Conservation (phyloP, 2,888 invertebrate species). For the Acanthoscelides obtectus region DNA sequence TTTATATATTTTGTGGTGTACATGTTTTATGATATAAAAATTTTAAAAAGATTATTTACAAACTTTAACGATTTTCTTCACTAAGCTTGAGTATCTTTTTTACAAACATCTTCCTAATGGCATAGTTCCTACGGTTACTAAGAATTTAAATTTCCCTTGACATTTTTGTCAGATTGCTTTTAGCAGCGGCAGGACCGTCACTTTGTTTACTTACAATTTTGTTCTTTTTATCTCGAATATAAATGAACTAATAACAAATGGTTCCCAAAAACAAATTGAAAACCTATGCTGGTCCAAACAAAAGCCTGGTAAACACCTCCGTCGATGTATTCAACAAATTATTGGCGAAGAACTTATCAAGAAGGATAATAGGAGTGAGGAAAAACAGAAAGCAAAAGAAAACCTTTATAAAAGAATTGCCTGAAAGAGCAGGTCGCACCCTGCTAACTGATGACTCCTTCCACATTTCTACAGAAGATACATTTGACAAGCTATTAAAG, state of each 20-base stretch:
- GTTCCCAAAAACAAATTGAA: constrained; percentile 15
- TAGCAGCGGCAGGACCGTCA: not conserved
- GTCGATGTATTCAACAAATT: constrained; percentile 23
- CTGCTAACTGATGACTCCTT: constrained; percentile 25
- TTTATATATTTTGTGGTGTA: no score
- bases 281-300: constrained; percentile 19
- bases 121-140: not conserved
- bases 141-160: not conserved
- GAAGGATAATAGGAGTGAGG: constrained; percentile 16
- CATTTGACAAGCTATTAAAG: constrained; percentile 32
- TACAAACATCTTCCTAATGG: no score
- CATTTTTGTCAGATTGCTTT: not conserved
- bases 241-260: constrained; percentile 14
- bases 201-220: not conserved
- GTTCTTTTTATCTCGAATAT: not conserved
- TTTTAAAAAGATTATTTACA: no score
- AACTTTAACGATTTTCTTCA: no score
- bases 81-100: no score
- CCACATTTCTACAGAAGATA: constrained; percentile 25
- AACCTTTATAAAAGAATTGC: constrained; percentile 20
- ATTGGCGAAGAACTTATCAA: constrained; percentile 24
- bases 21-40: no score
- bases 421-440: constrained; percentile 13
- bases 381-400: constrained; percentile 16
- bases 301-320: constrained; percentile 15